These are phyloP conservation scores for Petrocephalus schoutedeni DNA, from an alignment of 2,797 vertebrate genomes.

Conservation along the genomic window DNA sequence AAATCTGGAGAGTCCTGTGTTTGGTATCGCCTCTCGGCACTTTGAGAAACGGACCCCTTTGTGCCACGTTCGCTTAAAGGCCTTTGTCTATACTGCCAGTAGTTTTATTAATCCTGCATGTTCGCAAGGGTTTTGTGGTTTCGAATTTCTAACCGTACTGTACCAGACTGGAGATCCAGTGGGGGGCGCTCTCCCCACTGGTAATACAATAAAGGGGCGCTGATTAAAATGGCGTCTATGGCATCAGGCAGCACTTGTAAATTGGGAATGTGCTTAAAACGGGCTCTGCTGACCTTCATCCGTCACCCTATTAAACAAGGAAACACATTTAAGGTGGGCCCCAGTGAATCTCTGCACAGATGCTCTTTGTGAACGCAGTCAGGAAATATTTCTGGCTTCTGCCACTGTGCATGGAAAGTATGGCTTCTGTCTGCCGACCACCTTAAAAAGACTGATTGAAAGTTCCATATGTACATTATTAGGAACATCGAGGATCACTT, in stretches of 20 bases:
- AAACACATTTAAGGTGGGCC: slow-evolving; percentile 16
- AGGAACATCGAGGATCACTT: background rate
- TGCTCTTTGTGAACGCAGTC: slow-evolving; percentile 44
- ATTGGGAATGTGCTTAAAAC: slow-evolving; percentile 44
- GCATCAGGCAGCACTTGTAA: background rate
- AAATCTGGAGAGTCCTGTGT: background rate
- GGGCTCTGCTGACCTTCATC: slow-evolving; percentile 43
- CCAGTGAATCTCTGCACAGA: slow-evolving; percentile 39
- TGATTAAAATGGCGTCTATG: slow-evolving; percentile 18
- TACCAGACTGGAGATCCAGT: background rate
- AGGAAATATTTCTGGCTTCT: slow-evolving; percentile 17
- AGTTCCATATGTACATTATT: background rate
- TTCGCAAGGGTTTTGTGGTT: background rate
- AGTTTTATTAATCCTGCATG: slow-evolving; percentile 5
- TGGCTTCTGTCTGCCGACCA: background rate
- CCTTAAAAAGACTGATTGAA: background rate
- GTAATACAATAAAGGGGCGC: background rate
- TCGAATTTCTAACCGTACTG: background rate
- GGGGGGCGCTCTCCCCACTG: background rate
- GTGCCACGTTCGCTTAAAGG: background rate
- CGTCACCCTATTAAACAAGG: slow-evolving; percentile 33
- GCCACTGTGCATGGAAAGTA: slow-evolving; percentile 5
- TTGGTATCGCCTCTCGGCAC: background rate
- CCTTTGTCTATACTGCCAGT: background rate
- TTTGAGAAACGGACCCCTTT: background rate